A percentile compares a stretch with the other conserved stretches of the same genome.
These are phyloP conservation scores for Octodon degus DNA, from an alignment of 2,113 vertebrate genomes.

Conservation along the genomic window DNA sequence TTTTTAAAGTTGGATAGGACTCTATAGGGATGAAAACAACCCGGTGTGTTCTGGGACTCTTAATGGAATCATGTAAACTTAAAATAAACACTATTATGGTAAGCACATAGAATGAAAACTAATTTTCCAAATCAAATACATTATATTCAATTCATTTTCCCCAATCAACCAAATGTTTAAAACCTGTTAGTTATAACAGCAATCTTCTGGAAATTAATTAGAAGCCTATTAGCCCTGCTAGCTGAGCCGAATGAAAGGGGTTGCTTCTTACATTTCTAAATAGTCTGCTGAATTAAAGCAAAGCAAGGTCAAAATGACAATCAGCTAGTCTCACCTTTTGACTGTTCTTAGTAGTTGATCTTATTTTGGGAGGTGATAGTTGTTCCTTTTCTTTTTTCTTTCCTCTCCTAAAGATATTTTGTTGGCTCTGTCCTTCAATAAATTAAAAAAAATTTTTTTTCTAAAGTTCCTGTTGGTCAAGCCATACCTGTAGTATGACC, in stretches of 20 bases:
- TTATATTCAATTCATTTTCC: slow-evolving; percentile 78
- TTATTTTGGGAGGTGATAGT: not conserved
- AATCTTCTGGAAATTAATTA: slow-evolving; percentile 78
- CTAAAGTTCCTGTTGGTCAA: not conserved
- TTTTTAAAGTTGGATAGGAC: slow-evolving; percentile 48
- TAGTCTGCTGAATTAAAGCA: slow-evolving; percentile 57
- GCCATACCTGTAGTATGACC: not conserved
- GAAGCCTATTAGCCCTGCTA: slow-evolving; percentile 79
- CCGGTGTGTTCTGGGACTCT: slow-evolving; percentile 67
- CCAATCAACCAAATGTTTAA: slow-evolving; percentile 80
- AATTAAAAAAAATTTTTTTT: not conserved
- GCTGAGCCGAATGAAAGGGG: slow-evolving; percentile 67
- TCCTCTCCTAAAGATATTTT: not conserved
- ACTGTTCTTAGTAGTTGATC: not conserved
- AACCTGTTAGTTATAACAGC: slow-evolving; percentile 75
- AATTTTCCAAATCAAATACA: slow-evolving; percentile 80
- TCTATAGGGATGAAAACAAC: slow-evolving; percentile 68
- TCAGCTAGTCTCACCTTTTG: not conserved
- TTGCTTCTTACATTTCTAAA: slow-evolving; percentile 70
- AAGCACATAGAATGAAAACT: slow-evolving; percentile 84
- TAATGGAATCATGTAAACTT: slow-evolving; percentile 84
- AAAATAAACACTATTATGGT: slow-evolving; percentile 81
- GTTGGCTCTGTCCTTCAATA: not conserved
- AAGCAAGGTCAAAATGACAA: slow-evolving; percentile 77
- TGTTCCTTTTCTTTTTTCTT: not conserved